A percentile compares a stretch with the other conserved stretches of the same genome.
Conservation (phyloP, 2,113 vertebrate genomes). For the Myotis yumanensis region DNA sequence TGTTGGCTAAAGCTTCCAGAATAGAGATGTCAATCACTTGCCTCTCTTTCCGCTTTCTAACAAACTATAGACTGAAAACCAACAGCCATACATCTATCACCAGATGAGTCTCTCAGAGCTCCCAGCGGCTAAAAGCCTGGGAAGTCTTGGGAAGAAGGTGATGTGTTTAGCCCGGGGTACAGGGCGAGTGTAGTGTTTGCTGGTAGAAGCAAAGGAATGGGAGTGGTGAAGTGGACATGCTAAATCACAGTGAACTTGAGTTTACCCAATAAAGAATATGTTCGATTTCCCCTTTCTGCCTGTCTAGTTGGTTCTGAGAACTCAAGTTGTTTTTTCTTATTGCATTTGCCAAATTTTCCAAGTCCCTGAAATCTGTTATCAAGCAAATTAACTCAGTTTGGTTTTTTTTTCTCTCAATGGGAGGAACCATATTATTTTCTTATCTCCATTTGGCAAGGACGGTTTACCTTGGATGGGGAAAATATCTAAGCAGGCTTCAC, state of each 20-base stretch:
- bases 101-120: slow-evolving; percentile 17
- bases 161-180: slow-evolving; percentile 66
- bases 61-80: background rate
- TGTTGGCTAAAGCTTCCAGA: background rate
- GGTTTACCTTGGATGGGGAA: slow-evolving; percentile 45
- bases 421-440: slow-evolving; percentile 51
- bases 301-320: slow-evolving; percentile 66
- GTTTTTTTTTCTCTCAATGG: slow-evolving; percentile 18
- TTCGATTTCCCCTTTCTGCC: slow-evolving; percentile 78
- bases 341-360: slow-evolving; percentile 62
- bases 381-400: slow-evolving; percentile 70
- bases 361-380: slow-evolving; percentile 62
- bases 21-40: slow-evolving; percentile 13
- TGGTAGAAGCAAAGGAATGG: background rate
- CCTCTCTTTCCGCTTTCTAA: slow-evolving; percentile 42
- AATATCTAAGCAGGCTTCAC: background rate
- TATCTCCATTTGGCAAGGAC: slow-evolving; percentile 41
- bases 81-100: background rate
- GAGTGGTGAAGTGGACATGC: background rate
- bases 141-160: slow-evolving; percentile 66
- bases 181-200: slow-evolving; percentile 67
- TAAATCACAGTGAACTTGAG: slow-evolving; percentile 67
- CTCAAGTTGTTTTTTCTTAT: slow-evolving; percentile 48
- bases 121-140: slow-evolving; percentile 48
- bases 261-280: slow-evolving; percentile 69